Conservation (phyloP, 2,888 invertebrate species). For the Lasius platythorax region DNA sequence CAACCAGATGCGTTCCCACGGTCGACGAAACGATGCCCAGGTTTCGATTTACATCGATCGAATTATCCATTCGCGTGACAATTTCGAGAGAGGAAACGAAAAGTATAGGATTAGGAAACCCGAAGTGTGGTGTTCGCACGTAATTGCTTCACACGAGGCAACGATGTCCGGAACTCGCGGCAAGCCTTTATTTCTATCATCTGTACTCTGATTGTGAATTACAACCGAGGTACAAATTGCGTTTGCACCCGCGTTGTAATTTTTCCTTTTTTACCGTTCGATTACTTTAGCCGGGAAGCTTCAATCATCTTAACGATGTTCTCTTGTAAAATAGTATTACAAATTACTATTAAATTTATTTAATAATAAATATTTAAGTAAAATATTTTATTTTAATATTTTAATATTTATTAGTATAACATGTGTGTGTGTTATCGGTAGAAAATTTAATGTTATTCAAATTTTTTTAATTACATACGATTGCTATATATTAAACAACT, state of each 20-base stretch:
- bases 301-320: not conserved
- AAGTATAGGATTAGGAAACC: constrained; percentile 32
- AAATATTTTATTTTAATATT: not conserved
- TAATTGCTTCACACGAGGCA: constrained; percentile 11
- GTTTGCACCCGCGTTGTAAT: not conserved
- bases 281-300: not conserved
- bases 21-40: not conserved
- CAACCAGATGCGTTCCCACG: constrained; percentile 54
- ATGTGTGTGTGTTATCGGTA: not conserved
- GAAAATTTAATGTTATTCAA: not conserved
- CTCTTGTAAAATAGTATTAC: not conserved
- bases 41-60: constrained; percentile 36
- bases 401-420: not conserved
- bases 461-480: not conserved
- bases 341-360: no score
- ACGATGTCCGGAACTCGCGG: not conserved
- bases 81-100: constrained; percentile 22
- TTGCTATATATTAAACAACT: not conserved
- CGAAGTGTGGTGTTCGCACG: constrained; percentile 16
- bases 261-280: not conserved
- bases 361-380: not conserved
- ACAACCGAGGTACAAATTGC: constrained; percentile 3
- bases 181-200: not conserved
- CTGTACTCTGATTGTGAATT: not conserved
- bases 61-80: constrained; percentile 32